A percentile compares a stretch with the other conserved stretches of the same genome.
Evolutionary conservation across 2,113 vertebrate species (phyloP).

Genomic region (Limanda limanda): DNA sequence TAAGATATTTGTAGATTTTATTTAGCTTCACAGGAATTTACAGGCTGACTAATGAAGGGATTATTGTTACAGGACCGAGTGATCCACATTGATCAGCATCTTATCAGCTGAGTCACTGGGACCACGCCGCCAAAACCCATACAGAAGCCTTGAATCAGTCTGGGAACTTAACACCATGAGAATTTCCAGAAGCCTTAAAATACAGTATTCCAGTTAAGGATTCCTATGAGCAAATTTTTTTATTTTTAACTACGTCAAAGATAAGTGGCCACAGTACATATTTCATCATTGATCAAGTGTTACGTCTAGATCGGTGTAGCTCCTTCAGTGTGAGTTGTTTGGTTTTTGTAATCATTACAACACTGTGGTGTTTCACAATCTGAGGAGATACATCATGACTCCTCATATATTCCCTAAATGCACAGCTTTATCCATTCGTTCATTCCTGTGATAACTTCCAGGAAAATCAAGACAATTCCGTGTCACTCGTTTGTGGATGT

Average conservation of each 20-base stretch:
- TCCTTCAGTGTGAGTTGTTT: conserved; percentile 7
- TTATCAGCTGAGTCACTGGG: conserved; percentile 40
- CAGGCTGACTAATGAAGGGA: background rate
- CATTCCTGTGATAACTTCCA: background rate
- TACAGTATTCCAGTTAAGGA: background rate
- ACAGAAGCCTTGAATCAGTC: background rate
- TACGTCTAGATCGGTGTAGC: conserved; percentile 17
- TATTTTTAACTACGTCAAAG: background rate
- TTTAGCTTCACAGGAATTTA: background rate
- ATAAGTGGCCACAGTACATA: conserved; percentile 1
- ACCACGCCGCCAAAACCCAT: background rate
- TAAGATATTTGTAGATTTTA: too few species aligned
- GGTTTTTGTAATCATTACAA: conserved; percentile 8
- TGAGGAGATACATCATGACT: background rate
- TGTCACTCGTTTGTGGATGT: too few species aligned
- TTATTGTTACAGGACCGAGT: too few species aligned
- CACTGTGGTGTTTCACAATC: background rate
- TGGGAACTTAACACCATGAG: background rate
- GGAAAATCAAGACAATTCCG: background rate
- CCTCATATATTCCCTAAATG: background rate
- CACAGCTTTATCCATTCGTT: background rate
- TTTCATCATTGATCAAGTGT: background rate
- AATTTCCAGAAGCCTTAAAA: conserved; percentile 9
- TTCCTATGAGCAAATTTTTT: background rate
- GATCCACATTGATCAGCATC: background rate